phyloP scores from a whole-genome alignment of 2,113 vertebrate species.

The Microcebus murinus region DNA sequence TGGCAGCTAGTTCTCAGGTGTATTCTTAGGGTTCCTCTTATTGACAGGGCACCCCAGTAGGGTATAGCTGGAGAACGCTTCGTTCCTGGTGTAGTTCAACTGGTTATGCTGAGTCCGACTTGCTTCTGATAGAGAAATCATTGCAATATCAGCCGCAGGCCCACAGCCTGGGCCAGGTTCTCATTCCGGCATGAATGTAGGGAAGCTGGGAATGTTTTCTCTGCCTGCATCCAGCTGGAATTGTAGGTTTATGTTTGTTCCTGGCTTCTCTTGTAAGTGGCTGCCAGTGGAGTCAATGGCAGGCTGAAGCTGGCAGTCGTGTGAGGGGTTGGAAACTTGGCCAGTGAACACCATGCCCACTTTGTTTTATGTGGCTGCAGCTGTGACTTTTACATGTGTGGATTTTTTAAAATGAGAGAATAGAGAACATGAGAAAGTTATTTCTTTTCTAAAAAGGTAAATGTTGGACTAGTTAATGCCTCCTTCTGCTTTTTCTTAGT shows the following conservation, averaged over 20 bases:
- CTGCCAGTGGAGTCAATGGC: constrained; percentile 42
- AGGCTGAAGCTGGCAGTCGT: neutral
- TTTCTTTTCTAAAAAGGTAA: constrained; percentile 23
- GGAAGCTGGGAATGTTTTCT: constrained; percentile 34
- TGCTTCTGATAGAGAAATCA: neutral
- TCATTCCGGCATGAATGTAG: neutral
- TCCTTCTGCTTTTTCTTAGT: neutral
- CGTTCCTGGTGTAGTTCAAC: neutral
- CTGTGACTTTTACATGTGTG: constrained; percentile 71
- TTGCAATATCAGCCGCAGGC: neutral
- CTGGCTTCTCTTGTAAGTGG: constrained; percentile 30
- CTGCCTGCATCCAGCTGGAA: constrained; percentile 48
- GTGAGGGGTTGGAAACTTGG: constrained; percentile 40
- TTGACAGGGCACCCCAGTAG: neutral
- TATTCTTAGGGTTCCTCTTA: neutral
- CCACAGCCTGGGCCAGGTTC: neutral
- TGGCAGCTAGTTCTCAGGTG: neutral
- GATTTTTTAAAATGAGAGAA: constrained; percentile 33
- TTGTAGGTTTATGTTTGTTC: constrained; percentile 65
- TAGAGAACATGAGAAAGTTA: constrained; percentile 12
- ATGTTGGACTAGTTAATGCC: neutral
- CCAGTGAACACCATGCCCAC: constrained; percentile 64
- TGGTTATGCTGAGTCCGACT: neutral
- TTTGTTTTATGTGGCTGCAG: constrained; percentile 75
- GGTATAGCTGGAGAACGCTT: neutral